Conservation (phyloP, 2,888 invertebrate species). For the Calliphora vomitoria region DNA sequence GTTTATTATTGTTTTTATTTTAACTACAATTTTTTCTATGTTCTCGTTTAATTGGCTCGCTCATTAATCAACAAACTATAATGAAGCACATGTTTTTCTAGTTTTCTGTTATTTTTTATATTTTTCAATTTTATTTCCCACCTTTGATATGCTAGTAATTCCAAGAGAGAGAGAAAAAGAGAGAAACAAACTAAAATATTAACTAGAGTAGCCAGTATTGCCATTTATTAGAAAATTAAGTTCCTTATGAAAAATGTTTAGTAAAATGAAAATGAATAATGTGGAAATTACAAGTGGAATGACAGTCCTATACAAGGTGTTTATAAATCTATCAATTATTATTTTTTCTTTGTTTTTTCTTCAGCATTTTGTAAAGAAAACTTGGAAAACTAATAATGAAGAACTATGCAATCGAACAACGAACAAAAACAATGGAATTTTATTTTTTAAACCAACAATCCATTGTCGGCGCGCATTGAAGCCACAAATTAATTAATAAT, state of each 20-base stretch:
- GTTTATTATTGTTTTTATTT: constrained; percentile 59
- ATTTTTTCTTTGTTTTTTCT: no score
- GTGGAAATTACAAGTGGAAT: no score
- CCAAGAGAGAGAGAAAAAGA: not conserved
- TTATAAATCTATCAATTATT: no score
- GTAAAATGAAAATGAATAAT: no score
- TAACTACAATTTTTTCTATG: not conserved
- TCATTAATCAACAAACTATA: constrained; percentile 66
- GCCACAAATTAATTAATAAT: no score
- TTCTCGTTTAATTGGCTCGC: constrained; percentile 48
- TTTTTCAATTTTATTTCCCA: not conserved
- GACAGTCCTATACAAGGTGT: no score
- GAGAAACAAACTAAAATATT: not conserved
- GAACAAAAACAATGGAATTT: no score
- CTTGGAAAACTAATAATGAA: no score
- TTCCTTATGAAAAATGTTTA: not conserved
- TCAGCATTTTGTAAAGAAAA: no score
- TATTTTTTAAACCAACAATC: no score
- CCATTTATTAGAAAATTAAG: constrained; percentile 15
- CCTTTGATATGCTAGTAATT: not conserved
- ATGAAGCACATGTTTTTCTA: constrained; percentile 71
- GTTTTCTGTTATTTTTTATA: constrained; percentile 39
- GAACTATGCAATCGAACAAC: no score
- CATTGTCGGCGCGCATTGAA: no score
- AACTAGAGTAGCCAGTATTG: constrained; percentile 11